phyloP scores from a whole-genome alignment of 2,113 vertebrate species.

The Atrichornis clamosus region DNA sequence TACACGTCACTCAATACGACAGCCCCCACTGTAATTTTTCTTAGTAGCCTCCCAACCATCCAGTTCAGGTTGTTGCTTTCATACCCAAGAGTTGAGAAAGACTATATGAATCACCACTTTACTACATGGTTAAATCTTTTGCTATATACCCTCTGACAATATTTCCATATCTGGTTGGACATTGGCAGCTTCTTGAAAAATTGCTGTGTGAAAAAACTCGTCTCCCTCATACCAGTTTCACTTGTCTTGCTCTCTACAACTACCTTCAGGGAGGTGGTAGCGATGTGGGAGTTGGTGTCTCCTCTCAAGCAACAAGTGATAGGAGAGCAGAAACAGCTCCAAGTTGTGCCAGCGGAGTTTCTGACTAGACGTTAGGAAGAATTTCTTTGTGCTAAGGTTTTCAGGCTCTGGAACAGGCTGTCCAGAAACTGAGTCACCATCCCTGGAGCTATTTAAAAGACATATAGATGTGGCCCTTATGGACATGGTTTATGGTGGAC shows the following conservation, averaged over 20 bases:
- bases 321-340: background rate
- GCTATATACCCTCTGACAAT: background rate
- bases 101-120: background rate
- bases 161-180: background rate
- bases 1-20: background rate
- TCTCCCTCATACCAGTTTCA: background rate
- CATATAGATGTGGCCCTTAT: fast-evolving
- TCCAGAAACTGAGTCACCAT: background rate
- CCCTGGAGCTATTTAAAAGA: background rate
- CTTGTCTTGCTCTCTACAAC: background rate
- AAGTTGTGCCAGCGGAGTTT: background rate
- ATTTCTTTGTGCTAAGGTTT: background rate
- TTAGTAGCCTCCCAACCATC: background rate
- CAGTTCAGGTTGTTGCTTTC: background rate
- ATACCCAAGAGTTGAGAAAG: background rate
- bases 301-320: background rate
- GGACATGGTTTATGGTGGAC: background rate
- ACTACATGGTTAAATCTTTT: background rate
- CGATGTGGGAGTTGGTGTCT: fast-evolving
- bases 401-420: background rate
- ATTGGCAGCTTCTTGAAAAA: background rate
- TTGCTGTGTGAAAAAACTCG: background rate
- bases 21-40: background rate
- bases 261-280: background rate
- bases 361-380: background rate